A percentile compares a stretch with the other conserved stretches of the same genome.
These are phyloP conservation scores for Arvicanthis niloticus DNA, from an alignment of 2,113 vertebrate genomes.

Conservation along the genomic window DNA sequence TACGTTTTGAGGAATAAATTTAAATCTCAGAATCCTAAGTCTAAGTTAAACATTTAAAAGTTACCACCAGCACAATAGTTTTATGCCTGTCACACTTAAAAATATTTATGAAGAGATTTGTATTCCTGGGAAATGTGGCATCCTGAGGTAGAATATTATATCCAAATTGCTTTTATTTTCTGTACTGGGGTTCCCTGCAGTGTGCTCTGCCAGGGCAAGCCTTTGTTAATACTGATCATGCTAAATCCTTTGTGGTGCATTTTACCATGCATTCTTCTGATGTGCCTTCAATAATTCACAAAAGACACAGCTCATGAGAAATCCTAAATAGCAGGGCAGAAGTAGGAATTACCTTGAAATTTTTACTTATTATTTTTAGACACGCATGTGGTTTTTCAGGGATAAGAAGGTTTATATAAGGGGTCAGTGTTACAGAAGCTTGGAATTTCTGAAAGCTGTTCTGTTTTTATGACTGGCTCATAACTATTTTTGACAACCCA, in stretches of 20 bases:
- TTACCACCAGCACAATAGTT: background rate
- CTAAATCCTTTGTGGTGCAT: background rate
- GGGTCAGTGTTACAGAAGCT: background rate
- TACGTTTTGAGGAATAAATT: background rate
- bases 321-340: background rate
- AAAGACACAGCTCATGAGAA: background rate
- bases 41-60: background rate
- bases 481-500: background rate
- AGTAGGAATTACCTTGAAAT: background rate
- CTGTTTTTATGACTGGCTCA: background rate
- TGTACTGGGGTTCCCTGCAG: rapidly evolving
- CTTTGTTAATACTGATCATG: background rate
- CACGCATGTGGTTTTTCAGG: rapidly evolving
- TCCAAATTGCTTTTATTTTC: background rate
- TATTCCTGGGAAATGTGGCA: background rate
- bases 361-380: background rate
- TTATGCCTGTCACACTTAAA: background rate
- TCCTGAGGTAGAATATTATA: background rate
- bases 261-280: background rate
- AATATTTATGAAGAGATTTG: background rate
- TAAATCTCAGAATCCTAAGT: background rate
- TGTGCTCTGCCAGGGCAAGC: background rate
- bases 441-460: background rate
- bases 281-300: background rate
- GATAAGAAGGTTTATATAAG: background rate